Conservation (phyloP, 1,140 invertebrate genomes). For the Trachymyrmex septentrionalis region DNA sequence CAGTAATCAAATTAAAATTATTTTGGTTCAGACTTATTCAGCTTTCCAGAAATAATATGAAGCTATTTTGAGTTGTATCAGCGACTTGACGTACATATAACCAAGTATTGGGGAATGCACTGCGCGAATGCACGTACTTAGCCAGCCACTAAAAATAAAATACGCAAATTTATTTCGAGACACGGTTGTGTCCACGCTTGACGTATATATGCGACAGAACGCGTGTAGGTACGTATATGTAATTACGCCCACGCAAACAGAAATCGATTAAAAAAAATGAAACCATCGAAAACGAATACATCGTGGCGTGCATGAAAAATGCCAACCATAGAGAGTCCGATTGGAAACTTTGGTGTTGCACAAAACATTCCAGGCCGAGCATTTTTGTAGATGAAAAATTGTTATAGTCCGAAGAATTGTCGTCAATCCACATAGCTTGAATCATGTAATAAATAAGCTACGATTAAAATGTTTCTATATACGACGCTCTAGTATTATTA, state of each 20-base stretch:
- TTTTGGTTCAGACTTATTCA: background rate
- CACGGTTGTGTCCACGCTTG: slow-evolving; percentile 29
- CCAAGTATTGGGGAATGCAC: slow-evolving; percentile 26
- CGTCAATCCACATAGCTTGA: slow-evolving; percentile 7
- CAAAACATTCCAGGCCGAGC: slow-evolving; percentile 15
- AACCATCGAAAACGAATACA: slow-evolving; percentile 19
- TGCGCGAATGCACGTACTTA: slow-evolving; percentile 42
- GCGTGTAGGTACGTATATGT: slow-evolving; percentile 65
- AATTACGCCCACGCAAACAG: slow-evolving; percentile 13
- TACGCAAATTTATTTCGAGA: slow-evolving; percentile 76
- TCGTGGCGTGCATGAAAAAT: slow-evolving; percentile 47
- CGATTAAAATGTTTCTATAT: slow-evolving; percentile 4
- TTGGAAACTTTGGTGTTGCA: slow-evolving; percentile 22
- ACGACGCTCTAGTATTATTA: background rate
- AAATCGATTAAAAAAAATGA: slow-evolving; percentile 11
- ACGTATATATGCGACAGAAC: slow-evolving; percentile 48
- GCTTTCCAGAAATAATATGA: slow-evolving; percentile 33
- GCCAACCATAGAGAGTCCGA: slow-evolving; percentile 16
- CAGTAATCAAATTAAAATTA: slow-evolving; percentile 25
- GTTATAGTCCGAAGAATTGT: slow-evolving; percentile 18
- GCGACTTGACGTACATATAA: slow-evolving; percentile 22
- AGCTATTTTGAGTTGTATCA: slow-evolving; percentile 48
- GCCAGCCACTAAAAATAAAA: slow-evolving; percentile 75
- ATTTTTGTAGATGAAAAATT: slow-evolving; percentile 34
- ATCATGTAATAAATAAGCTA: slow-evolving; percentile 14